A percentile compares a stretch with the other conserved stretches of the same genome.
These are phyloP conservation scores for Cheilosia pagana DNA, from an alignment of 2,888 invertebrate species.

Conservation along the genomic window DNA sequence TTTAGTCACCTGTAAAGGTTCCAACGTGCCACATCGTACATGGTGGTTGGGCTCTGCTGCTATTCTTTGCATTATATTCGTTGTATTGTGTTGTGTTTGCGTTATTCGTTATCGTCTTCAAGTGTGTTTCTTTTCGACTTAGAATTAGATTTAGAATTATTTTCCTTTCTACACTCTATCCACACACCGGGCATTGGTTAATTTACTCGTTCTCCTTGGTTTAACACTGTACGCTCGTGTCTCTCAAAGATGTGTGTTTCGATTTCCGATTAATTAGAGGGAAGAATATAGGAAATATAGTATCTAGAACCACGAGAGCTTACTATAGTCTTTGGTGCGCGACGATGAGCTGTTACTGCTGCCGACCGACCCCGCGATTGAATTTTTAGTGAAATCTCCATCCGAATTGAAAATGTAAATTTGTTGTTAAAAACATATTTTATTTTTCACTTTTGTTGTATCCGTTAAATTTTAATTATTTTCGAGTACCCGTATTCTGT, in stretches of 20 bases:
- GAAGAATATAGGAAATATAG: slow-evolving; percentile 29
- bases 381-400: slow-evolving; percentile 52
- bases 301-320: slow-evolving; percentile 24
- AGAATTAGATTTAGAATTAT: slow-evolving; percentile 22
- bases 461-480: slow-evolving; percentile 61
- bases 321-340: slow-evolving; percentile 55
- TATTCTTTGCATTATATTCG: slow-evolving; percentile 70
- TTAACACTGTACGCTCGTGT: slow-evolving; percentile 19
- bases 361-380: slow-evolving; percentile 15
- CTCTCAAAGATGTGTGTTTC: slow-evolving; percentile 37
- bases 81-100: slow-evolving; percentile 72
- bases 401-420: slow-evolving; percentile 56
- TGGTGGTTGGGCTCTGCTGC: slow-evolving; percentile 72
- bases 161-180: slow-evolving; percentile 25
- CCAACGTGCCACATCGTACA: slow-evolving; percentile 80
- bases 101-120: slow-evolving; percentile 58
- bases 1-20: slow-evolving; percentile 80
- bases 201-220: slow-evolving; percentile 14
- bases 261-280: slow-evolving; percentile 62
- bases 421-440: slow-evolving; percentile 15
- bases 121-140: slow-evolving; percentile 25
- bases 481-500: slow-evolving; percentile 23
- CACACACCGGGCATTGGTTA: slow-evolving; percentile 27
- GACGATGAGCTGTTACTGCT: slow-evolving; percentile 25
- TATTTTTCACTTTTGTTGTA: slow-evolving; percentile 24